A percentile compares a stretch with the other conserved stretches of the same genome.
Evolutionary conservation across 2,888 invertebrate species (phyloP).

Genomic region (Protodeltote pygarga): DNA sequence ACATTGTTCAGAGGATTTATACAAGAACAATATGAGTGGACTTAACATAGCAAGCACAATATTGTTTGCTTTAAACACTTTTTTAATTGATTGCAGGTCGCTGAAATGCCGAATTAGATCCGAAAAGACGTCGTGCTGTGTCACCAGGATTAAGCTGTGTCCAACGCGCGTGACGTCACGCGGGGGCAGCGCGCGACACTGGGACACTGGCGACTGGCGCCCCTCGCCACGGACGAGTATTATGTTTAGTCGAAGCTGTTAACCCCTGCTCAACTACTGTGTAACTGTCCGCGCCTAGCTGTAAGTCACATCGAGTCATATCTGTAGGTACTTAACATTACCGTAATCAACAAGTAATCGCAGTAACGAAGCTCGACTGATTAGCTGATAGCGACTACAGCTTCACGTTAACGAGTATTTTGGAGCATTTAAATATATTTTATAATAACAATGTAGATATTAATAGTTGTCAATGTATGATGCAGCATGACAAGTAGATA

Average conservation of each 20-base stretch:
- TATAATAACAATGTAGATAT: constrained; percentile 26
- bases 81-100: constrained; percentile 26
- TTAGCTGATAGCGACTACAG: constrained; percentile 52
- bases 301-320: constrained; percentile 56
- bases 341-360: constrained; percentile 13
- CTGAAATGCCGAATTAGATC: constrained; percentile 13
- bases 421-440: constrained; percentile 49
- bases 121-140: not conserved
- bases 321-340: constrained; percentile 38
- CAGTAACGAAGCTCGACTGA: constrained; percentile 52
- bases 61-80: too few species aligned
- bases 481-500: constrained; percentile 39
- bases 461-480: constrained; percentile 42
- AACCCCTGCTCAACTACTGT: constrained; percentile 54
- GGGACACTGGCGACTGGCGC: too few species aligned
- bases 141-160: not conserved
- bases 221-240: not conserved
- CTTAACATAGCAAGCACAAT: too few species aligned
- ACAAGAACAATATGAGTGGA: too few species aligned
- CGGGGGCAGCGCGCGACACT: not conserved
- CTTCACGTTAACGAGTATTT: constrained; percentile 41
- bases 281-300: constrained; percentile 28
- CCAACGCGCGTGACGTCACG: not conserved
- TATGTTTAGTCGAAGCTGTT: constrained; percentile 5
- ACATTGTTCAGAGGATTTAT: too few species aligned